A percentile compares a stretch with the other conserved stretches of the same genome.
Evolutionary conservation across 2,888 invertebrate species (phyloP).

Genomic region (Cosmopolites sordidus): DNA sequence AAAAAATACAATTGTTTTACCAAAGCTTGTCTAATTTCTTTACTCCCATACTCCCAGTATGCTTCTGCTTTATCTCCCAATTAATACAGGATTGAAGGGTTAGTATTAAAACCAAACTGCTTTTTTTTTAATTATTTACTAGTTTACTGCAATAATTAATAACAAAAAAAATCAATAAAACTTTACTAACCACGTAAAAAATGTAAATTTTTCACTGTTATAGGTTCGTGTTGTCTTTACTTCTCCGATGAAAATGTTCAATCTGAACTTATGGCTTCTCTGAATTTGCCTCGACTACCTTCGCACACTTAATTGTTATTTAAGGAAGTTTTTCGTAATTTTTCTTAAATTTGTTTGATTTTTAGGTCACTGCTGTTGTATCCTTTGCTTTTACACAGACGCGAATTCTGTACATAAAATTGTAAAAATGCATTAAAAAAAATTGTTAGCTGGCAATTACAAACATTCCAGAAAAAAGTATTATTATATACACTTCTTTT

Average conservation of each 20-base stretch:
- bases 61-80: constrained; percentile 2
- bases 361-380: constrained; percentile 15
- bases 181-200: no score
- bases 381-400: constrained; percentile 11
- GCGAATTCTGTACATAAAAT: constrained; percentile 8
- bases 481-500: neutral
- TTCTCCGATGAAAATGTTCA: constrained; percentile 42
- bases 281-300: constrained; percentile 20
- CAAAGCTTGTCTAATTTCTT: constrained; percentile 4
- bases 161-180: no score
- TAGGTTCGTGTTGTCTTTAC: constrained; percentile 38
- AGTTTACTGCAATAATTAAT: no score
- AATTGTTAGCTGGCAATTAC: neutral
- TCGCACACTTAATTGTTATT: constrained; percentile 6
- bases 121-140: no score
- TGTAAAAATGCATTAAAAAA: constrained; percentile 10
- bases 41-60: constrained; percentile 3
- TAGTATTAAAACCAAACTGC: neutral
- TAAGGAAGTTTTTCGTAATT: neutral
- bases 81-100: neutral
- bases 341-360: constrained; percentile 6
- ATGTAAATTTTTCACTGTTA: constrained; percentile 3
- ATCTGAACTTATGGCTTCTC: constrained; percentile 23
- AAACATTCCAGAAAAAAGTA: constrained; percentile 6
- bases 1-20: constrained; percentile 1